phyloP scores from a whole-genome alignment of 1,140 invertebrate genomes.

The Kradibia gibbosae region DNA sequence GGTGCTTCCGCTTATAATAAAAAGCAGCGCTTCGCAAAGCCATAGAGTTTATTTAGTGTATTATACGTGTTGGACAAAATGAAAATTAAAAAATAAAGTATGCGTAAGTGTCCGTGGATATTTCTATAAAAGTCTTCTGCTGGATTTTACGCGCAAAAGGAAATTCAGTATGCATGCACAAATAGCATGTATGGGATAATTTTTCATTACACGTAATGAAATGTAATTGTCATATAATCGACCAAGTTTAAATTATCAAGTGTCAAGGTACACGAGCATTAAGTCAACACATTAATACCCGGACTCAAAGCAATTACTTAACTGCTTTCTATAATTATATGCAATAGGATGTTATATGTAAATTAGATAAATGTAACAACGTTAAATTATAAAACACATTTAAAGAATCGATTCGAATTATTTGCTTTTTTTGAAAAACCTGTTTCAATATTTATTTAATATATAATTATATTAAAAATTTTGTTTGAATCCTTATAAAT shows the following conservation, averaged over 20 bases:
- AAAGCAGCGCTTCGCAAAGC: neutral
- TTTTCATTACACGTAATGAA: conserved; percentile 7
- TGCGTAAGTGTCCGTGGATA: neutral
- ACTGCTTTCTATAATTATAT: neutral
- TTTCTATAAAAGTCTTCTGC: neutral
- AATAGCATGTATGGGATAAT: neutral
- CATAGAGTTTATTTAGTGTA: neutral
- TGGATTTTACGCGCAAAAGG: neutral
- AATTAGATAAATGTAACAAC: neutral
- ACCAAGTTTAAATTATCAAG: neutral
- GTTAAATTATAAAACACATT: neutral
- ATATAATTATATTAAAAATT: too few species aligned
- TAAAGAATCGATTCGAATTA: neutral
- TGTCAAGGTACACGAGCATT: neutral
- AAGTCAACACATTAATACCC: neutral
- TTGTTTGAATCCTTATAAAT: too few species aligned
- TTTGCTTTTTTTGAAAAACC: neutral
- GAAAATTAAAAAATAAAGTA: neutral
- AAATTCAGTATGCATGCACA: neutral
- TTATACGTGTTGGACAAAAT: neutral
- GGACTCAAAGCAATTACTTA: neutral
- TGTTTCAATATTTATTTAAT: neutral
- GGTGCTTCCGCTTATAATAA: too few species aligned
- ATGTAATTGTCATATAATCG: neutral
- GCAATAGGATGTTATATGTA: neutral